Conservation (phyloP, 2,113 vertebrate genomes). For the Pycnonotus jocosus region DNA sequence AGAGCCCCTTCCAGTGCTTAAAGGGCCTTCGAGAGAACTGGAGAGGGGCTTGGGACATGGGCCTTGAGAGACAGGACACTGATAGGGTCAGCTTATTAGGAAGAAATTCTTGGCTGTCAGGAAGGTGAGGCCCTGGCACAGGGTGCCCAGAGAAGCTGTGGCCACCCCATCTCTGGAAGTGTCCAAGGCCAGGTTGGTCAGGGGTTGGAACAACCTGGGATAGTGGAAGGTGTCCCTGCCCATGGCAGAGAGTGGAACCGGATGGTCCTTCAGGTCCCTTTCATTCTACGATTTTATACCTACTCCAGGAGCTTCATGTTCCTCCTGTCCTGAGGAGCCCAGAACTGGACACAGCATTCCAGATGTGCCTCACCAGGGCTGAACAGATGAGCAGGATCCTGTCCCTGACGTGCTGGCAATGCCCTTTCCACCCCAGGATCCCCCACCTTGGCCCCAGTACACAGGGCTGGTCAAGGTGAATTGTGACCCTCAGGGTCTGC, state of each 20-base stretch:
- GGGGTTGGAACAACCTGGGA: background rate
- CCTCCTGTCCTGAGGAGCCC: background rate
- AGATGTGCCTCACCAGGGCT: background rate
- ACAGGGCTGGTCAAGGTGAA: background rate
- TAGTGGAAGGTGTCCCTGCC: background rate
- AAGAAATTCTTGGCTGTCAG: background rate
- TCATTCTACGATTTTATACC: background rate
- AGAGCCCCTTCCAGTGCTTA: background rate
- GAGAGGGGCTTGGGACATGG: background rate
- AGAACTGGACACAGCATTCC: background rate
- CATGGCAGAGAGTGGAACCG: background rate
- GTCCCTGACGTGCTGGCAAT: background rate
- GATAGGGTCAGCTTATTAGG: background rate
- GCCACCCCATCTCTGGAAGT: rapidly evolving
- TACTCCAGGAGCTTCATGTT: background rate
- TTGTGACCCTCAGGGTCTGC: background rate
- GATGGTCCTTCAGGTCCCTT: background rate
- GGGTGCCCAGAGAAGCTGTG: background rate
- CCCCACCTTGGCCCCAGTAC: background rate
- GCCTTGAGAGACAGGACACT: background rate
- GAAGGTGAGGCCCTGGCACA: background rate
- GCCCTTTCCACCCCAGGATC: background rate
- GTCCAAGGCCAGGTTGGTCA: background rate
- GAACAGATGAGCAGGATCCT: background rate
- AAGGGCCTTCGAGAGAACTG: background rate